Base-by-base conservation (phyloP, 2,888 invertebrate species). In the Psylliodes chrysocephalus region DNA sequence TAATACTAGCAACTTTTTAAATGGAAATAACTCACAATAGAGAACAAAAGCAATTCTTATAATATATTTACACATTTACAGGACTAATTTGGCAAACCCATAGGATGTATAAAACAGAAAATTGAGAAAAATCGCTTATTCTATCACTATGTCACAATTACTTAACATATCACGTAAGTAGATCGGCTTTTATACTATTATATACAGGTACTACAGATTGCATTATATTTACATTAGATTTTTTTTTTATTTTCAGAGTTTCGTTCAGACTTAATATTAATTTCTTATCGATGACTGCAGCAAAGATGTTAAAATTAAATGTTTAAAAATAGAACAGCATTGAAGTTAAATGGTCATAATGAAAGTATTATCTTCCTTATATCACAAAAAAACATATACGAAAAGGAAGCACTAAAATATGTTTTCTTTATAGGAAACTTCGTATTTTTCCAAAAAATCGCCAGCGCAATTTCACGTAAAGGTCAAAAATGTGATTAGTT, bases 1-100 rank as follows among this genome's bases (percentile, higher is more conserved):
- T 54, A 66, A 66, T 14, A 42, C 59, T 59, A 62, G 59, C 59
- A 47, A 19, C 54, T 57, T 64, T 52, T 22, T 47, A 57, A 57
- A 53, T 56, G 65, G 57, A 65, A 65, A 57, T 53, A 53, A 61
- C 59, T 51, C 51, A 38, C 15, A 22, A 22, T 10, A 47, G 62
- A 67, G 61, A 66, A 53, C 53, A 38, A 60, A 62, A 57, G 44
- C 52, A 63, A 55, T 68, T 64, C 63, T 71, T 69, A 73, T 73
- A 74, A 71, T 49, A 69, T 75, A 77, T 76, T 65, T 76, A 77
- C 75, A 76, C 65, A 71, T 77, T 73, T 77, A 77, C 76, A 75
- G 67, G 59, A 70, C 73, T 77, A 76, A 74, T 77, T 77, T 77
- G 76, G 76, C 77, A 74, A 73, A 69, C 66, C 66, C 66, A 68